Evolutionary conservation across 2,888 invertebrate genomes (phyloP), one percentile per base, ranked within the genome.

Genomic region (Phytoseiulus persimilis): DNA sequence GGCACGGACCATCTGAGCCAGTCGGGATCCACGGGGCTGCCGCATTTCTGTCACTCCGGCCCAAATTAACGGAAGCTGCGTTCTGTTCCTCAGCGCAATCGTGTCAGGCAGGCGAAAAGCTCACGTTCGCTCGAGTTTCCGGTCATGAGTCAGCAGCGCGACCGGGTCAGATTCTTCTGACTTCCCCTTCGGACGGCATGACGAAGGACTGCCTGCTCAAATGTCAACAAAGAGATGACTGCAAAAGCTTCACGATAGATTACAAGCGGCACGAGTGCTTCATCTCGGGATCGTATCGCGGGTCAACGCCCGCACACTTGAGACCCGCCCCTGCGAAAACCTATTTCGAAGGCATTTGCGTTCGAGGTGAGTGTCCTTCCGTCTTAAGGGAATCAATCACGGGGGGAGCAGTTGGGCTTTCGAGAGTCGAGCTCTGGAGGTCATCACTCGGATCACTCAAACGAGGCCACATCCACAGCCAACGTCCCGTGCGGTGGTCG

Each of bases 231-330:
- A 92, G 92, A 89, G 91, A 92, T 11, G 92, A 92, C 39, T 93
- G 93, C 91, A 92, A 92, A 83, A 93, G 92, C 28, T 93, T 93
- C 91, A 93, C 93, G 90, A 91, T 93, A 90, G 93, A 93, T 91
- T 93, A 93, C 91, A 92, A 92, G 90, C 91, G 93, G 89, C 92
- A 92, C 90, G 92, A 93, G 83, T 93, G 93, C 90, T 91, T 90
- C 90, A 91, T 91, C 45, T 90, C 90, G 33, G 87, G 87, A n/a
- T 87, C 32, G n/a, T 87, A 90, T 83, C 90, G 90, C 45, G 90
- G 90, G 2, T 90, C 91, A 14, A 91, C 91, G 33, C 90, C 90
- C 5, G 90, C 91, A 31, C 91, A 91, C 45, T 90, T 91, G 0
- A 91, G 91, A 83, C 90, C 91, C 23, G 91, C 91, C 0, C 90